Conservation (phyloP, 2,797 vertebrate genomes). For the Ataeniobius toweri region DNA sequence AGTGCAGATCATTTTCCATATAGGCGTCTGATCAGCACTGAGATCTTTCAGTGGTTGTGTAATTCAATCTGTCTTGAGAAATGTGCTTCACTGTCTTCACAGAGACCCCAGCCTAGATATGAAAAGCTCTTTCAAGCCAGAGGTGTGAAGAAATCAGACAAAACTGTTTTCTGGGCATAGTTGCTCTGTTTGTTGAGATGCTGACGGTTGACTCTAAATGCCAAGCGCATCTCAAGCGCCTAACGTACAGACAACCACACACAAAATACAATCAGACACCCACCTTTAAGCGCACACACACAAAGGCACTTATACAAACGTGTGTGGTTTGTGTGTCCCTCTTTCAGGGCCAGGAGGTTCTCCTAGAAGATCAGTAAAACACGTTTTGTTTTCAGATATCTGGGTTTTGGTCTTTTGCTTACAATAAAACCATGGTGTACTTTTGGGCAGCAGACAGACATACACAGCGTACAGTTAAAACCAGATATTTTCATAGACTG, state of each 20-base stretch:
- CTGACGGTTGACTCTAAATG: constrained; percentile 70
- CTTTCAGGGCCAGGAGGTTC: neutral
- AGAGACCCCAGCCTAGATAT: constrained; percentile 31
- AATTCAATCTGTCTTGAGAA: constrained; percentile 31
- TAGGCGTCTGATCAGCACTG: constrained; percentile 42
- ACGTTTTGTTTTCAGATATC: neutral
- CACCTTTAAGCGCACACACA: constrained; percentile 6
- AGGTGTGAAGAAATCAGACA: constrained; percentile 52
- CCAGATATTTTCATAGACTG: neutral
- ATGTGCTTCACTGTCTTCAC: constrained; percentile 23
- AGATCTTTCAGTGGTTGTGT: constrained; percentile 60
- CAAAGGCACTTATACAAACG: neutral
- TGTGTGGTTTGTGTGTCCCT: neutral
- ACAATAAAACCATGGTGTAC: neutral
- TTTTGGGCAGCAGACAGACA: neutral
- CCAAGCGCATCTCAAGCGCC: constrained; percentile 56
- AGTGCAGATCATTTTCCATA: constrained; percentile 53
- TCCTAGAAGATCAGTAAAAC: neutral
- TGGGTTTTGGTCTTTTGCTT: neutral
- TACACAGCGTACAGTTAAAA: neutral
- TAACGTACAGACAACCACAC: constrained; percentile 39
- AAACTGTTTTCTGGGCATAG: constrained; percentile 43
- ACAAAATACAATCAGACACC: constrained; percentile 23
- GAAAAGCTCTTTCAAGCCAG: constrained; percentile 37
- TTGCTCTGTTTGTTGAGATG: constrained; percentile 55